Evolutionary conservation across 2,113 vertebrate genomes (phyloP), one percentile per base, ranked within the genome.

Genomic region (Lepisosteus osseus): DNA sequence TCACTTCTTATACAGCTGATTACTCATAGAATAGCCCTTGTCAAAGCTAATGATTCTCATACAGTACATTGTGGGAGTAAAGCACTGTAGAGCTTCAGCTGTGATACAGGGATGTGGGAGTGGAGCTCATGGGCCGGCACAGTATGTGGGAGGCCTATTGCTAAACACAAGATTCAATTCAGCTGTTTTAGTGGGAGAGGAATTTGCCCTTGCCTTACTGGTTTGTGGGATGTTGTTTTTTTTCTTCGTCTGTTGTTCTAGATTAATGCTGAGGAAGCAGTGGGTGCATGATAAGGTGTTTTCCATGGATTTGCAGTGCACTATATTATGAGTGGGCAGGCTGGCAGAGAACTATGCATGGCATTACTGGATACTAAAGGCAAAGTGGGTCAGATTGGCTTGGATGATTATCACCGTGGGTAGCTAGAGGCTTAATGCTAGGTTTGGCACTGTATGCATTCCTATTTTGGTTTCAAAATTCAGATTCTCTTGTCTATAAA

Each of bases 381-480:
- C 78, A 81, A 85, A 84, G 77, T 85, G 85, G 85, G 84, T 86
- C 81, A 86, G 72, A 73, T 68, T 80, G 77, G 77, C 71, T 80
- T 74, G 72, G 74, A 80, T 80, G 78, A 83, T 83, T 76, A 81
- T 76, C 78, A 80, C 69, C 71, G 77, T 81, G 79, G 71, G 74
- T 82, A 73, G 79, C 80, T 81, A 65, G 72, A 81, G 79, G 82
- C 78, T 73, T 70, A 54, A 65, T 77, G 72, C 72, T 72, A 77
- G 73, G 72, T 76, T 61, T 68, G 74, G 67, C 71, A 71, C 69
- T 55, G 61, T 59, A 64, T 66, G 67, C 70, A 55, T 59, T 45
- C 13, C 57, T 70, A 62, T 68, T 68, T 61, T 59, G 54, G 70
- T 59, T 76, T 76, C 78, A 29, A 29, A 29, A 29, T 29, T 29